Evolutionary conservation across 2,113 vertebrate genomes (phyloP).

Genomic region (Epinephelus cyanopodus): DNA sequence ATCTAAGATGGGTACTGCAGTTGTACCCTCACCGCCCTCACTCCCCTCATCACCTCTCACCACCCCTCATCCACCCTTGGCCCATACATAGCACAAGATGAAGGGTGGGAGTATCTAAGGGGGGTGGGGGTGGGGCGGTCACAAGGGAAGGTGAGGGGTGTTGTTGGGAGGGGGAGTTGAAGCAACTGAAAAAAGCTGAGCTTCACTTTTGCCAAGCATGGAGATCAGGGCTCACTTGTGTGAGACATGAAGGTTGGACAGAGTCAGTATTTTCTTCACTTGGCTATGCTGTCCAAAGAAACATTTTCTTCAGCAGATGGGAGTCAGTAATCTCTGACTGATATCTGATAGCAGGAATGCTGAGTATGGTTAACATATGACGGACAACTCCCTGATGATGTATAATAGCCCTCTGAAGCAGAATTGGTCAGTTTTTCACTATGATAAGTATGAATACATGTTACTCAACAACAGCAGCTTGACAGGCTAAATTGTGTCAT

Average conservation of each 20-base stretch:
- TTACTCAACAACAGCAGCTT: background rate
- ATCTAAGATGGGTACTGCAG: constrained; percentile 75
- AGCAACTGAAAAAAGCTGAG: constrained; percentile 73
- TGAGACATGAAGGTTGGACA: constrained; percentile 56
- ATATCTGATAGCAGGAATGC: background rate
- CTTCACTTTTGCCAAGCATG: constrained; percentile 62
- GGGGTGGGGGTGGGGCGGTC: constrained; percentile 16
- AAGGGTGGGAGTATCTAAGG: constrained; percentile 19
- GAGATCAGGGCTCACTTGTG: constrained; percentile 48
- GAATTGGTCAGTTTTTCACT: background rate
- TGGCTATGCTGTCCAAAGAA: background rate
- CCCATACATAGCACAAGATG: constrained; percentile 79
- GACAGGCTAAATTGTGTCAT: background rate
- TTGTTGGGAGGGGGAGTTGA: background rate
- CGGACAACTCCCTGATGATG: background rate
- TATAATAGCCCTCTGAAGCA: background rate
- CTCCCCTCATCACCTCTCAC: constrained; percentile 21
- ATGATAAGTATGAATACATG: background rate
- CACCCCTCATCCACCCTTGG: constrained; percentile 30
- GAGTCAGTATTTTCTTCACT: constrained; percentile 23
- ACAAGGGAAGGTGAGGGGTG: constrained; percentile 12
- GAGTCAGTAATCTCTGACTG: background rate
- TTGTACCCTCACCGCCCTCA: constrained; percentile 64
- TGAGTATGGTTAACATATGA: background rate
- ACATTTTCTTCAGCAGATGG: background rate